A percentile compares a stretch with the other conserved stretches of the same genome.
Conservation (phyloP, 2,113 vertebrate genomes). For the Sarotherodon lohbergeri region DNA sequence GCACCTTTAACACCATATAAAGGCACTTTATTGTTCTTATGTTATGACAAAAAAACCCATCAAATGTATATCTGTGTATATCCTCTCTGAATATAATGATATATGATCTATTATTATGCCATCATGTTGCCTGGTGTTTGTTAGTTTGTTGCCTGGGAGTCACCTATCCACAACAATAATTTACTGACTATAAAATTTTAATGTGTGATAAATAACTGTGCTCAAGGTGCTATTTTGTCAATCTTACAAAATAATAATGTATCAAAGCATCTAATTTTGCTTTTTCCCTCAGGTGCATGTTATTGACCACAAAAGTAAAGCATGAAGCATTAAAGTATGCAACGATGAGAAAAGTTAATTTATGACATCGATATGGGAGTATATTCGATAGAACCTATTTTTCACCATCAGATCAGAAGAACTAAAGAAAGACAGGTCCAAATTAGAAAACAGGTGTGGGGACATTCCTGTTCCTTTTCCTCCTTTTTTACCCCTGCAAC, state of each 20-base stretch:
- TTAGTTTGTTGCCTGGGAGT: neutral
- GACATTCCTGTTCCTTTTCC: rapidly evolving
- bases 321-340: neutral
- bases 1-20: neutral
- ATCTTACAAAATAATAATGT: neutral
- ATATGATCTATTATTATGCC: neutral
- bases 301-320: neutral
- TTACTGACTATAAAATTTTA: neutral
- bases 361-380: neutral
- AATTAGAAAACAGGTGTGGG: neutral
- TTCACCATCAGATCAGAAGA: neutral
- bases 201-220: neutral
- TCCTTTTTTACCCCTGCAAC: rapidly evolving
- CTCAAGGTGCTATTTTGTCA: neutral
- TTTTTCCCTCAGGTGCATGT: neutral
- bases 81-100: neutral
- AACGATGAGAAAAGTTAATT: rapidly evolving
- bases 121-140: neutral
- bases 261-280: neutral
- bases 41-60: neutral
- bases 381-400: rapidly evolving
- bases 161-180: neutral
- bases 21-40: neutral
- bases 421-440: neutral
- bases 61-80: rapidly evolving